phyloP scores from a whole-genome alignment of 2,797 vertebrate species.

The Syndactyla subalaris region DNA sequence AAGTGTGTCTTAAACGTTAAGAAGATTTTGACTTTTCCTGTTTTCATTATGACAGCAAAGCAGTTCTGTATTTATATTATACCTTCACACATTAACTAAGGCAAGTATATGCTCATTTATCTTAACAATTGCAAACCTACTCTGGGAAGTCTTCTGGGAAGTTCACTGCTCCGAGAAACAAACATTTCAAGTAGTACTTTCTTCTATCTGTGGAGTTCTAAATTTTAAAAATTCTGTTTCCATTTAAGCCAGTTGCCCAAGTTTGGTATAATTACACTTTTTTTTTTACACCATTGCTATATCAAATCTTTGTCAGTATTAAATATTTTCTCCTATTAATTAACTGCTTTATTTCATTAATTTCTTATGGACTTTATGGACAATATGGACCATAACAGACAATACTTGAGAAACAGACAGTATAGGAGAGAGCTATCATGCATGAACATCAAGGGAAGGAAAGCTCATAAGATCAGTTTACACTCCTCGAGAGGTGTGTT shows the following conservation, averaged over 20 bases:
- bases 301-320: background rate
- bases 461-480: background rate
- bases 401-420: background rate
- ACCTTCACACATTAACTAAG: background rate
- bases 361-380: background rate
- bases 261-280: background rate
- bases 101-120: background rate
- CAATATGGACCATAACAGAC: background rate
- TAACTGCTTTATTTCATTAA: background rate
- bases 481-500: background rate
- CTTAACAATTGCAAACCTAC: background rate
- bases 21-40: background rate
- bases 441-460: background rate
- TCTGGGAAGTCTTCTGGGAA: background rate
- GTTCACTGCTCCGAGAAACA: background rate
- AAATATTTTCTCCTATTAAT: background rate
- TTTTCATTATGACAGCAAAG: background rate
- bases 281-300: background rate
- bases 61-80: background rate
- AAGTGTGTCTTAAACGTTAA: background rate
- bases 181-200: background rate
- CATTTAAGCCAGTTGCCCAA: background rate
- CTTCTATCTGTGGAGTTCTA: background rate
- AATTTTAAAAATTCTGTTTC: background rate
- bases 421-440: background rate